phyloP scores from a whole-genome alignment of 2,888 invertebrate species.

The Phyto melanocephala region DNA sequence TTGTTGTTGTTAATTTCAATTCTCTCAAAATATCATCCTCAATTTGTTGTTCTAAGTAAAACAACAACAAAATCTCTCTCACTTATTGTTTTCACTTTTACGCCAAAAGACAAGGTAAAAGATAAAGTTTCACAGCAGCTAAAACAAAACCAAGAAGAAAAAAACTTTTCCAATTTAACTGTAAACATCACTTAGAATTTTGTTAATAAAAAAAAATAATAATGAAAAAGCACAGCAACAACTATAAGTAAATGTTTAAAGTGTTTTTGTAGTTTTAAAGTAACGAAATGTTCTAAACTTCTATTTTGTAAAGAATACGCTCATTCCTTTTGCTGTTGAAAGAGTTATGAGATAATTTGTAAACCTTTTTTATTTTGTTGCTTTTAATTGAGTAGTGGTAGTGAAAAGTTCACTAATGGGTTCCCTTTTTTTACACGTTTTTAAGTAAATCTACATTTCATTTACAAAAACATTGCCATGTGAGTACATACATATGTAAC shows the following conservation, averaged over 20 bases:
- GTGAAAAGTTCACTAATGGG: conserved; percentile 44
- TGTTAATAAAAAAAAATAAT: not conserved
- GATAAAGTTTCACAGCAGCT: conserved; percentile 43
- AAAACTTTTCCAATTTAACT: conserved; percentile 62
- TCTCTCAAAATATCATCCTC: conserved; percentile 22
- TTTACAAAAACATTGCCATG: not conserved
- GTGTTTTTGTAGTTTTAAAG: not conserved
- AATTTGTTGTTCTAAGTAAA: conserved; percentile 31
- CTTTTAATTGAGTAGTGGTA: not conserved
- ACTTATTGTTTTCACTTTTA: conserved; percentile 29
- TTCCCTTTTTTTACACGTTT: not conserved
- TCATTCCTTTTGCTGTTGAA: not conserved
- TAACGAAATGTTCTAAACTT: not conserved
- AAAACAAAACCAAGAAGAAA: not conserved
- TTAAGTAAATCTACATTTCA: not conserved
- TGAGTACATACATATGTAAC: no score
- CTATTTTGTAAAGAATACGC: not conserved
- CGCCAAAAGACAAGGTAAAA: conserved; percentile 28
- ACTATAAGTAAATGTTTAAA: not conserved
- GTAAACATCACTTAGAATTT: conserved; percentile 32
- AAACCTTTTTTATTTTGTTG: not conserved
- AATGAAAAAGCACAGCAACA: not conserved
- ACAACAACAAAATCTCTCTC: conserved; percentile 9
- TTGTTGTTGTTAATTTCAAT: not conserved
- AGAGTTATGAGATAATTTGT: not conserved